These are phyloP conservation scores for Calcarius ornatus DNA, from an alignment of 2,113 vertebrate genomes.

Conservation along the genomic window DNA sequence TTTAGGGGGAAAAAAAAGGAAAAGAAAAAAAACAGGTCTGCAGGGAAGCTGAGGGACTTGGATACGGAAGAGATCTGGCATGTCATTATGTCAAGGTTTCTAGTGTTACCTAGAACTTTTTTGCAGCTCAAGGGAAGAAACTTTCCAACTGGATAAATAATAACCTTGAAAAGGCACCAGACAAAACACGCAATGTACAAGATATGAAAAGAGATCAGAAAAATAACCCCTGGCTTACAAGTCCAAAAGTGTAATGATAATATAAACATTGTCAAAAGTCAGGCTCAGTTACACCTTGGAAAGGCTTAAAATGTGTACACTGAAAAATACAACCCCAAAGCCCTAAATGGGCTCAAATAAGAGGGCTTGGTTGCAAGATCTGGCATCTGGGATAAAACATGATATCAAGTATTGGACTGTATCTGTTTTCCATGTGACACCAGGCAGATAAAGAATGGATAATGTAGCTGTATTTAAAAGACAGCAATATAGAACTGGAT, in stretches of 20 bases:
- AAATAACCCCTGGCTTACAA: constrained; percentile 39
- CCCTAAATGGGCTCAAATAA: not conserved
- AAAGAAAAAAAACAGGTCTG: not conserved
- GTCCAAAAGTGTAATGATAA: not conserved
- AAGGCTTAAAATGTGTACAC: not conserved
- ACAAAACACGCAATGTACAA: not conserved
- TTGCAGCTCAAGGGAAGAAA: constrained; percentile 45
- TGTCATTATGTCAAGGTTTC: constrained; percentile 42
- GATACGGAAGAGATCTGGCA: constrained; percentile 3
- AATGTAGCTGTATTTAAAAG: not conserved
- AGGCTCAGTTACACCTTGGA: not conserved
- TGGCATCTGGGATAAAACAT: not conserved
- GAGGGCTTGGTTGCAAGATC: not conserved
- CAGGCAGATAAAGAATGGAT: not conserved
- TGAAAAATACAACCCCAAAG: not conserved
- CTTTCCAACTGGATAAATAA: constrained; percentile 42
- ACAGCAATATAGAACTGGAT: not conserved
- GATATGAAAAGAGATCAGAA: constrained; percentile 32
- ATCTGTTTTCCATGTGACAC: not conserved
- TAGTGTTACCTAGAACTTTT: constrained; percentile 32
- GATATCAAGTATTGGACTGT: not conserved
- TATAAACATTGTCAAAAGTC: constrained; percentile 1
- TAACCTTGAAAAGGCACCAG: constrained; percentile 22
- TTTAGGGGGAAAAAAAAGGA: not conserved
- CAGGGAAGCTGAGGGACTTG: not conserved